A percentile compares a stretch with the other conserved stretches of the same genome.
Conservation (phyloP, 2,113 vertebrate species). For the Ornithorhynchus anatinus region DNA sequence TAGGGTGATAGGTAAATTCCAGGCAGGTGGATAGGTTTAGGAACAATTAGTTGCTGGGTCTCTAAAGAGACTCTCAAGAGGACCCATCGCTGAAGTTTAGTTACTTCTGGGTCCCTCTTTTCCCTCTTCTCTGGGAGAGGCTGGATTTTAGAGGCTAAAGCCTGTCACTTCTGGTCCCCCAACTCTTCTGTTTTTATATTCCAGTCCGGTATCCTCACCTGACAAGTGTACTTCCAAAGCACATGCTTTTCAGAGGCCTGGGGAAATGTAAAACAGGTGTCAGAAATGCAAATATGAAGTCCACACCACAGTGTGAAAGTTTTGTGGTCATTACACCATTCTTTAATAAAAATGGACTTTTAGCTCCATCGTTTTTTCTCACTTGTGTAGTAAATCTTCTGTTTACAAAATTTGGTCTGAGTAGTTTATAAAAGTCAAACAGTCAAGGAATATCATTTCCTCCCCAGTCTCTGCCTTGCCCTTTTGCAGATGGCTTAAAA, state of each 20-base stretch:
- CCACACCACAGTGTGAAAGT: not conserved
- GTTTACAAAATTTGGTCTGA: slow-evolving; percentile 49
- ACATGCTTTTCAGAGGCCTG: not conserved
- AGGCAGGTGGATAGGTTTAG: not conserved
- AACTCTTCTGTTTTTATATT: not conserved
- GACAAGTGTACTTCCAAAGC: not conserved
- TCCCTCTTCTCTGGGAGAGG: no score
- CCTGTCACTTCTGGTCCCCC: not conserved
- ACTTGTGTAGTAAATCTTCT: slow-evolving; percentile 47
- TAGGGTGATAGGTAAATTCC: not conserved
- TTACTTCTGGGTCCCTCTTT: not conserved
- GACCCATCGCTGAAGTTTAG: not conserved
- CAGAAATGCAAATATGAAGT: not conserved
- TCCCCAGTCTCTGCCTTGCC: slow-evolving; percentile 54
- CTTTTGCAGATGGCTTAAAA: slow-evolving; percentile 58
- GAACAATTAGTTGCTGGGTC: not conserved
- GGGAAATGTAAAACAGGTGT: slow-evolving; percentile 39
- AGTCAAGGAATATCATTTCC: slow-evolving; percentile 65
- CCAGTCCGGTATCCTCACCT: not conserved
- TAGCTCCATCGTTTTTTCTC: slow-evolving; percentile 44
- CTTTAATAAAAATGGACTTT: slow-evolving; percentile 47
- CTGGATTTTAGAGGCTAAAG: not conserved
- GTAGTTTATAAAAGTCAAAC: slow-evolving; percentile 55
- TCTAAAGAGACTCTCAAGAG: not conserved
- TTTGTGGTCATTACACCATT: slow-evolving; percentile 2